phyloP scores from a whole-genome alignment of 2,113 vertebrate species.

The Tyrannus savana region DNA sequence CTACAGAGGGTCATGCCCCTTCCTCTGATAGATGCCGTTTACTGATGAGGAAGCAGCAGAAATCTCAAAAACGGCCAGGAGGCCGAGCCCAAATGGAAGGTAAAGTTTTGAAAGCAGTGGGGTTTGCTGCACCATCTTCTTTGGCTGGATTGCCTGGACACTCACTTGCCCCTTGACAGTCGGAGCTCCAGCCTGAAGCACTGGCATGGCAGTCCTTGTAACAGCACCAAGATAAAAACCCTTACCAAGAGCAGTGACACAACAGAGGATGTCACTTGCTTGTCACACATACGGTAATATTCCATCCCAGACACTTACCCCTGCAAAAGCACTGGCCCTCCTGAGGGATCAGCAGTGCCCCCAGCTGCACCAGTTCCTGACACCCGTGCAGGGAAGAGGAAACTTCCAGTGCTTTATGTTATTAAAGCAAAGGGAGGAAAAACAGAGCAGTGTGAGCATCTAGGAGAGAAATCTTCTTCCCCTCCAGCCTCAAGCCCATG shows the following conservation, averaged over 20 bases:
- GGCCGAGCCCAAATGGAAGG: neutral
- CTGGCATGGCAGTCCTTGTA: neutral
- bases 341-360: neutral
- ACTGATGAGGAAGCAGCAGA: neutral
- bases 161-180: neutral
- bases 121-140: neutral
- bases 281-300: no score
- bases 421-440: neutral
- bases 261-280: neutral
- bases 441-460: neutral
- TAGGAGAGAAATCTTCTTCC: neutral
- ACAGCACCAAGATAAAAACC: neutral
- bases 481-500: neutral
- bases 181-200: neutral
- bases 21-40: neutral
- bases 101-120: neutral
- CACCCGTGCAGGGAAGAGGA: neutral
- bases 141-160: neutral
- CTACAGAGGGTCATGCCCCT: neutral
- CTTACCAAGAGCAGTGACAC: rapidly evolving
- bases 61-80: neutral
- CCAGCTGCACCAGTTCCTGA: neutral
- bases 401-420: rapidly evolving
- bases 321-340: neutral
- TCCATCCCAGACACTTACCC: neutral